These are phyloP conservation scores for Heliconius hewitsoni DNA, from an alignment of 1,140 invertebrate species.

Conservation along the genomic window DNA sequence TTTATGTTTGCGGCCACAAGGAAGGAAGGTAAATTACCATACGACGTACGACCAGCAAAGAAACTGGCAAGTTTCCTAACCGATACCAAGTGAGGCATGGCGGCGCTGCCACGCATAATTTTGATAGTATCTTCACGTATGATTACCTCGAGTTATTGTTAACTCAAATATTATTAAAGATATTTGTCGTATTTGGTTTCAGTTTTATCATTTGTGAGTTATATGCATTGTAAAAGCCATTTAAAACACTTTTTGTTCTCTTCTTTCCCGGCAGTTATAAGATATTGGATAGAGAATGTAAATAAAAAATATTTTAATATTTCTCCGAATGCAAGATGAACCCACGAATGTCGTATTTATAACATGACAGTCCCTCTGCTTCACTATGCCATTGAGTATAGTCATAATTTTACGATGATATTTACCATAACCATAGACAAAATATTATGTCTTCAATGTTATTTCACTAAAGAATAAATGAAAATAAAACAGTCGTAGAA, in stretches of 20 bases:
- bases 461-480: neutral
- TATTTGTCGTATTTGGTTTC: neutral
- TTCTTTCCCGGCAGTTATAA: too few relatives aligned
- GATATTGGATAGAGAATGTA: neutral
- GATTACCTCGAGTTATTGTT: constrained; percentile 33
- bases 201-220: neutral
- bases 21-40: constrained; percentile 73
- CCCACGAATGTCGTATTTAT: neutral
- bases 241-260: too few relatives aligned
- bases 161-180: neutral
- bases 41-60: constrained; percentile 61
- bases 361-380: neutral
- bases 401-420: neutral
- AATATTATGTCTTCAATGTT: constrained; percentile 1
- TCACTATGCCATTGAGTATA: neutral
- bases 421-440: neutral
- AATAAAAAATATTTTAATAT: neutral
- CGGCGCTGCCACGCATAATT: constrained; percentile 39
- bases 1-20: constrained; percentile 60
- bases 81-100: constrained; percentile 55
- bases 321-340: neutral
- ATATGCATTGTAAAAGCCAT: too few relatives aligned
- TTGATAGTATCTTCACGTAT: constrained; percentile 36
- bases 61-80: constrained; percentile 52
- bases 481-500: neutral